These are phyloP conservation scores for Eubasilissa regina DNA, from an alignment of 1,140 invertebrate species.

Conservation along the genomic window DNA sequence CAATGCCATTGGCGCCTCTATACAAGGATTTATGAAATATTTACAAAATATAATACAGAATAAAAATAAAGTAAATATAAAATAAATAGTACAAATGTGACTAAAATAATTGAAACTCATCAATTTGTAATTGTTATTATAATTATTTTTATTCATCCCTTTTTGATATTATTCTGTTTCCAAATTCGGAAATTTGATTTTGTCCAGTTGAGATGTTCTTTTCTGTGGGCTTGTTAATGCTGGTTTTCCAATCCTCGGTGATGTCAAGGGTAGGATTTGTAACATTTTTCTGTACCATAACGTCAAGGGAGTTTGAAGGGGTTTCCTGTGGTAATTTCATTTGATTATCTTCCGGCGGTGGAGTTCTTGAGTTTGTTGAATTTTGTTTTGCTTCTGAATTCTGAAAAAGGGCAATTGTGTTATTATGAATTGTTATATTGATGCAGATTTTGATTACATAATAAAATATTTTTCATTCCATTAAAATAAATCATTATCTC, in stretches of 20 bases:
- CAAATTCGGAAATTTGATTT: conserved; percentile 50
- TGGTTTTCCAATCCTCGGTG: conserved; percentile 59
- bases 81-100: conserved; percentile 5
- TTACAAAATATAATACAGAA: conserved; percentile 23
- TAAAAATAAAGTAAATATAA: conserved; percentile 3
- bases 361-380: conserved; percentile 26
- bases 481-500: background rate
- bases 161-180: conserved; percentile 34
- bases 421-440: background rate
- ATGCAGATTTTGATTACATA: too few relatives aligned
- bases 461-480: too few relatives aligned
- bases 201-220: background rate
- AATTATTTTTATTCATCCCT: conserved; percentile 20
- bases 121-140: background rate
- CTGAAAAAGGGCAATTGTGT: conserved; percentile 23
- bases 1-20: too few relatives aligned
- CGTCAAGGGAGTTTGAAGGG: conserved; percentile 39
- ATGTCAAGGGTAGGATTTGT: conserved; percentile 54
- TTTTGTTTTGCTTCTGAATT: background rate
- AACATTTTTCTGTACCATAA: conserved; percentile 48
- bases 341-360: background rate
- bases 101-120: background rate
- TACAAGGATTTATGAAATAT: background rate
- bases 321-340: background rate
- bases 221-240: conserved; percentile 53